Evolutionary conservation across 2,888 invertebrate genomes (phyloP).

Genomic region (Troides oblongomaculatus): DNA sequence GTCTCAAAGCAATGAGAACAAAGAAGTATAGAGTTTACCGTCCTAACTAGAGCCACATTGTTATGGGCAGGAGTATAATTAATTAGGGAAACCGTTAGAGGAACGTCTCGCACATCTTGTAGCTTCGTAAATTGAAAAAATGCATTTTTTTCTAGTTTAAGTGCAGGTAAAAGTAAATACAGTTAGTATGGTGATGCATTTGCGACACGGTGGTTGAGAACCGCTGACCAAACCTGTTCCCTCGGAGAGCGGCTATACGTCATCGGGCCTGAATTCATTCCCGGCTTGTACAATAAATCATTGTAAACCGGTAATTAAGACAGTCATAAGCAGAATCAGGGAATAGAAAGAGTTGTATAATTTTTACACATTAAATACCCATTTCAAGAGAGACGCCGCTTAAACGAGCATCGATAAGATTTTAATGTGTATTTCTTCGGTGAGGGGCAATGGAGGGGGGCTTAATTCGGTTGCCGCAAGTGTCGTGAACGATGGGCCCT

Average conservation of each 20-base stretch:
- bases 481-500: constrained; percentile 24
- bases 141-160: too few species aligned
- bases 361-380: constrained; percentile 78
- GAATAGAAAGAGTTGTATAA: constrained; percentile 71
- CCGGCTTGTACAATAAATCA: constrained; percentile 77
- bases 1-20: too few species aligned
- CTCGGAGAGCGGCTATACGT: constrained; percentile 67
- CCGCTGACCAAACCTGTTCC: constrained; percentile 58
- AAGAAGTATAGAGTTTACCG: too few species aligned
- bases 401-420: constrained; percentile 66
- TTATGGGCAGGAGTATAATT: too few species aligned
- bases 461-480: constrained; percentile 36
- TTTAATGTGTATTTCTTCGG: constrained; percentile 42
- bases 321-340: constrained; percentile 74
- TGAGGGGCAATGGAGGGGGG: constrained; percentile 28
- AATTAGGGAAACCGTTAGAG: too few species aligned
- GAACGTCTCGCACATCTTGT: too few species aligned
- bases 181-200: too few species aligned
- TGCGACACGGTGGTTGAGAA: too few species aligned
- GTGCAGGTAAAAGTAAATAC: too few species aligned
- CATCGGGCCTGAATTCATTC: constrained; percentile 73
- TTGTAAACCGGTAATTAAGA: constrained; percentile 79
- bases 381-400: constrained; percentile 56
- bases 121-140: too few species aligned
- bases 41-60: too few species aligned